phyloP scores from a whole-genome alignment of 2,888 invertebrate genomes.

The Caenorhabditis panamensis region DNA sequence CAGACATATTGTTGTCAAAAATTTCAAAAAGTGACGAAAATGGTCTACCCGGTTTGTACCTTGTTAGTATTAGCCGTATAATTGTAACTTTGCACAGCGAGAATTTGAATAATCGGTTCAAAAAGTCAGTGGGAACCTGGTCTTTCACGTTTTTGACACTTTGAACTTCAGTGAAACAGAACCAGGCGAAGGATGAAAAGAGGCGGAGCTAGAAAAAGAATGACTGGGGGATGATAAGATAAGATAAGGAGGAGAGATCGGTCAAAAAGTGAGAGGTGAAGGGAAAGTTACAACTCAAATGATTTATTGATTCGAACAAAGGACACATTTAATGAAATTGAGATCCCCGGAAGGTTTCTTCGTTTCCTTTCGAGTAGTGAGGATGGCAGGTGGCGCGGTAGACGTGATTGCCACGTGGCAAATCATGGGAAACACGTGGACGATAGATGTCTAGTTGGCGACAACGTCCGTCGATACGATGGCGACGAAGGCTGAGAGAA shows the following conservation, averaged over 20 bases:
- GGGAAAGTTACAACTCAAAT: too few relatives aligned
- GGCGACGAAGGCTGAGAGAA: conserved; percentile 18
- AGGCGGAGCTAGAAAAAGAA: too few relatives aligned
- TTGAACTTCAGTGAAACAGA: too few relatives aligned
- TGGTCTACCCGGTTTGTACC: too few relatives aligned
- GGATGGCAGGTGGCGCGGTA: conserved; percentile 48
- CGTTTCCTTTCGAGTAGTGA: conserved; percentile 40
- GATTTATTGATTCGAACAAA: too few relatives aligned
- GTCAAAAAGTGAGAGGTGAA: too few relatives aligned
- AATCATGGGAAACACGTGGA: conserved; percentile 5
- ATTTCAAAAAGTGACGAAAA: background rate
- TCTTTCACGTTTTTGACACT: background rate
- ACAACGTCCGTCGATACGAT: conserved; percentile 25
- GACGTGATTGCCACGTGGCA: conserved; percentile 25
- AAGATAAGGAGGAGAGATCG: too few relatives aligned
- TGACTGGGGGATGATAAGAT: too few relatives aligned
- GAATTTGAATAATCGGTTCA: conserved; percentile 18
- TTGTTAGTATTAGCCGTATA: too few relatives aligned
- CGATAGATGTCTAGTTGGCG: conserved; percentile 45
- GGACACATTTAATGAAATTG: too few relatives aligned
- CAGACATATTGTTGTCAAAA: conserved; percentile 19
- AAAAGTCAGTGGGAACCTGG: conserved; percentile 1
- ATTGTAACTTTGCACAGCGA: too few relatives aligned
- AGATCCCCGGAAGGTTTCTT: conserved; percentile 30
- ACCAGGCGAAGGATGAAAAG: too few relatives aligned